Evolutionary conservation across 1,140 invertebrate genomes (phyloP).

Genomic region (Zaprionus gabonicus): DNA sequence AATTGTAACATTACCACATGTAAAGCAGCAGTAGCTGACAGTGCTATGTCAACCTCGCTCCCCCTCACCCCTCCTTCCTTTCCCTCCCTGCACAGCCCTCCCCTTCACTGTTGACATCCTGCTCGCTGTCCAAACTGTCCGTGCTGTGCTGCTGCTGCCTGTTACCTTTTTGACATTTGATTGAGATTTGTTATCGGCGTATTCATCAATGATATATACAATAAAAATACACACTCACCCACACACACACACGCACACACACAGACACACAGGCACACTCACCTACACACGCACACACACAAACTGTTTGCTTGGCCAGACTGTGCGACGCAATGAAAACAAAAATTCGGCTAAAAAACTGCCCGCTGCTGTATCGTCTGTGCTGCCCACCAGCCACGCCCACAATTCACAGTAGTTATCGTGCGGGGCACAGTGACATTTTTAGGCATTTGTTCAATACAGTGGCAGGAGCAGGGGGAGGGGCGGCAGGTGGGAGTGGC

Average conservation of each 20-base stretch:
- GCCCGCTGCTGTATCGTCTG: constrained; percentile 5
- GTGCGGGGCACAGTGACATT: constrained; percentile 72
- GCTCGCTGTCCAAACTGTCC: constrained; percentile 39
- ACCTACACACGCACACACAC: constrained; percentile 42
- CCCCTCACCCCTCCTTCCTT: not conserved
- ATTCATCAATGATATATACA: constrained; percentile 84
- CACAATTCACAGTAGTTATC: constrained; percentile 73
- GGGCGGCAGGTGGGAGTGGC: not conserved
- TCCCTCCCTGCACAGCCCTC: not conserved
- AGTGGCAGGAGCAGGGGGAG: not conserved
- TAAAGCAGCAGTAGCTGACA: constrained; percentile 15
- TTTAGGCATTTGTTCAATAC: constrained; percentile 65
- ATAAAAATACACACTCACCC: constrained; percentile 71
- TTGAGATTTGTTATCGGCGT: constrained; percentile 84
- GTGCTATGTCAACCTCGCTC: not conserved
- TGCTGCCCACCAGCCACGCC: constrained; percentile 28
- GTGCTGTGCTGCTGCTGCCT: constrained; percentile 54
- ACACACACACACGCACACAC: constrained; percentile 47
- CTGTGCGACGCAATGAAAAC: constrained; percentile 57
- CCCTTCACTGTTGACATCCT: not conserved
- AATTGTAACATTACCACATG: constrained; percentile 81
- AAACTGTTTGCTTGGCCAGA: constrained; percentile 39
- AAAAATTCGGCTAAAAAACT: constrained; percentile 8
- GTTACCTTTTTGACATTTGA: constrained; percentile 85
- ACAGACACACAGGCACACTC: constrained; percentile 41